Base-by-base conservation (phyloP, 2,888 invertebrate genomes). In the Disparrhopalites patrizii region DNA sequence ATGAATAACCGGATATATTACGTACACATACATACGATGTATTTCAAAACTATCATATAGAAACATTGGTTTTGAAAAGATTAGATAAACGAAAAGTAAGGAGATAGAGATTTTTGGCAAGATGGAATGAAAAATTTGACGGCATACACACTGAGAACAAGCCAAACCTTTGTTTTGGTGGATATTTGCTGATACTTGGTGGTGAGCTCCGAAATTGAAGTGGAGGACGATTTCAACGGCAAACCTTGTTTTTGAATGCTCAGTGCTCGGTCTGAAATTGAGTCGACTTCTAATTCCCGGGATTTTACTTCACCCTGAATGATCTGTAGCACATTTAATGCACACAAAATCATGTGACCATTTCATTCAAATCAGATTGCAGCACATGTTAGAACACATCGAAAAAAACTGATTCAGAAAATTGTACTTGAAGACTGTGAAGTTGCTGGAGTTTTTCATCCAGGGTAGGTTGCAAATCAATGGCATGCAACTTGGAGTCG, bases 281-380 rank as follows among this genome's bases (percentile, higher is more conserved):
- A 88, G 76, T 96, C 95, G 65, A 95, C 91, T 81, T 95, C 95
- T 13, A 93, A 80, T 80, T 93, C 93, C 77, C 93, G 93, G 2
- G 93, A 92, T 51, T 91, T 85, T 1, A 93, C 88, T 81, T 93
- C 91, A 54, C 93, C 93, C 81, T 93, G 93, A 30, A 93, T 79
- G 28, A 83, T 82, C 7, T 15, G 33, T 31, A 30, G n/a, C 5
- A 40, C 13, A n/a, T 8, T 47, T 47, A 3, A 8, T 7, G 3
- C 8, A 47, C 20, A 47, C 8, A 43, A 10, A n/a, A n/a, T n/a
- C n/a, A n/a, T n/a, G n/a, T n/a, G n/a, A n/a, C n/a, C n/a, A n/a
- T n/a, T n/a, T n/a, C n/a, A n/a, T n/a, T n/a, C n/a, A n/a, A n/a
- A n/a, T n/a, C n/a, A n/a, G n/a, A n/a, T n/a, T n/a, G n/a, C n/a